Percentiles rank a stretch among this genome's conserved stretches.
phyloP scores from a whole-genome alignment of 2,888 invertebrate species.

The Eugnorisma glareosa region DNA sequence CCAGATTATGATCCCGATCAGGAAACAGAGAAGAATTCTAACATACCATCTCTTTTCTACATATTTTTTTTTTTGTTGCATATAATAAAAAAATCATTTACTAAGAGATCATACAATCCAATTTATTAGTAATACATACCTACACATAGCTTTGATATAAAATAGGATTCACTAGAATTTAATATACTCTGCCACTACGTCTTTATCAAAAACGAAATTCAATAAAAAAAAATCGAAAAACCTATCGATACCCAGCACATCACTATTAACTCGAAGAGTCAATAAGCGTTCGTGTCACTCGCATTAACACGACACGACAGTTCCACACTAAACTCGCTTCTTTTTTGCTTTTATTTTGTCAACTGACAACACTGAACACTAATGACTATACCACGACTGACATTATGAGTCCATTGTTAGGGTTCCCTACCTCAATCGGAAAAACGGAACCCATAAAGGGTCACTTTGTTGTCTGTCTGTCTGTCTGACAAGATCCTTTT shows the following conservation, averaged over 20 bases:
- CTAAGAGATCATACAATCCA: too few relatives aligned
- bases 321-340: constrained; percentile 54
- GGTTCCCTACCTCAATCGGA: too few relatives aligned
- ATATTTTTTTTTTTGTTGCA: too few relatives aligned
- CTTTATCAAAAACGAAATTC: background rate
- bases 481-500: too few relatives aligned
- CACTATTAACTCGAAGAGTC: constrained; percentile 78
- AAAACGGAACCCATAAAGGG: too few relatives aligned
- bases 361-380: constrained; percentile 50
- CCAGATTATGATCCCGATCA: too few relatives aligned
- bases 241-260: constrained; percentile 65
- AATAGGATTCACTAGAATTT: background rate
- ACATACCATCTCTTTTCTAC: too few relatives aligned
- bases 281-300: constrained; percentile 82
- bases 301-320: constrained; percentile 81
- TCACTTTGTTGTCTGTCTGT: too few relatives aligned
- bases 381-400: constrained; percentile 54
- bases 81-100: too few relatives aligned
- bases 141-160: background rate
- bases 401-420: constrained; percentile 40
- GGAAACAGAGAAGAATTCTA: too few relatives aligned
- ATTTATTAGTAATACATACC: too few relatives aligned
- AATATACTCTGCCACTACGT: background rate
- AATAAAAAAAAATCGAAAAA: background rate
- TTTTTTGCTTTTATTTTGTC: constrained; percentile 45